Conservation (phyloP, 2,888 invertebrate genomes). For the Corbicula japonica region DNA sequence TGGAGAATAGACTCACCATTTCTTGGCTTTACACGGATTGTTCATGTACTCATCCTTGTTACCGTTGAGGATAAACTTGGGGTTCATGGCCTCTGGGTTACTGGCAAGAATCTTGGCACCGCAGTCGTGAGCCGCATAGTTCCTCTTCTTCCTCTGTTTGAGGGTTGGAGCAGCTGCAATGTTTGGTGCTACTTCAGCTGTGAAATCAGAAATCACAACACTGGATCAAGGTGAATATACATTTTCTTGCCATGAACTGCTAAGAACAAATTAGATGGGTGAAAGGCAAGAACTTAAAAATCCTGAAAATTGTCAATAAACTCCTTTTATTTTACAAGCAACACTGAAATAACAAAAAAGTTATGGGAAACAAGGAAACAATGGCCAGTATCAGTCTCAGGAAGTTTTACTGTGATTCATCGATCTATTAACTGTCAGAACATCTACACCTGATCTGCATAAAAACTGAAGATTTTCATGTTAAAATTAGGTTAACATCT, state of each 20-base stretch:
- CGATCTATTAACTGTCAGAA: too few species aligned
- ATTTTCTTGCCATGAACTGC: background rate
- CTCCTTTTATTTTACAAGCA: too few species aligned
- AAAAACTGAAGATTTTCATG: too few species aligned
- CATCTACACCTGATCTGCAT: too few species aligned
- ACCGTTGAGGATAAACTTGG: conserved; percentile 93
- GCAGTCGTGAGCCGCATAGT: conserved; percentile 98
- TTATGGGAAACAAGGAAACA: too few species aligned
- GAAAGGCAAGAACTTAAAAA: too few species aligned
- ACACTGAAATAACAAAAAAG: too few species aligned
- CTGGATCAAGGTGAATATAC: background rate
- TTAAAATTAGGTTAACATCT: too few species aligned
- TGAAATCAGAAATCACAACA: background rate
- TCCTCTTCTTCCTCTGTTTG: conserved; percentile 89
- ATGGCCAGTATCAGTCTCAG: too few species aligned
- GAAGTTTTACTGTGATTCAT: too few species aligned
- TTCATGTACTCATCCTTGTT: conserved; percentile 99
- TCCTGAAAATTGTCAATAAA: too few species aligned
- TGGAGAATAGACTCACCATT: too few species aligned
- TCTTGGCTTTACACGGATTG: conserved; percentile 93
- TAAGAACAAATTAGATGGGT: background rate
- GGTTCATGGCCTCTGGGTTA: conserved; percentile 96
- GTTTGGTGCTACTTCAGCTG: conserved; percentile 36
- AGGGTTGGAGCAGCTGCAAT: conserved; percentile 22
- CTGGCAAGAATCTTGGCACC: conserved; percentile 98